Evolutionary conservation across 2,113 vertebrate species (phyloP).

Genomic region (Phrynosoma blainvillii): DNA sequence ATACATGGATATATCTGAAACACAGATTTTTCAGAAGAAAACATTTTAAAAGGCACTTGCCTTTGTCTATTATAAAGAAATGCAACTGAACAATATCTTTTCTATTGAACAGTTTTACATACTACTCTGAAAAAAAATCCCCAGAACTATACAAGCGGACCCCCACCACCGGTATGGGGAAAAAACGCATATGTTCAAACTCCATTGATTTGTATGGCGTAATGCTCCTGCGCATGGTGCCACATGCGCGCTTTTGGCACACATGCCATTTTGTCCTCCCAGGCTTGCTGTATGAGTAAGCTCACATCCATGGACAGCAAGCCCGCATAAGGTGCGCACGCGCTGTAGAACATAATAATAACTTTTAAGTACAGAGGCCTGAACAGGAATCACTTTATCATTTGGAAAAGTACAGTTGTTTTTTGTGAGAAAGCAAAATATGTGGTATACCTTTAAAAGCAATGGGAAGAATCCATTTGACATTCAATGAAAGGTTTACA

Average conservation of each 20-base stretch:
- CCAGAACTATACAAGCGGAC: not conserved
- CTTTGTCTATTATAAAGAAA: not conserved
- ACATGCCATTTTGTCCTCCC: no score
- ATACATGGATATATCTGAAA: not conserved
- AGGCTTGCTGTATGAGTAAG: no score
- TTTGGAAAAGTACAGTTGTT: not conserved
- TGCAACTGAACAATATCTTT: not conserved
- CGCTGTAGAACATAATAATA: not conserved
- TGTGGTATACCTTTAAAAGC: not conserved
- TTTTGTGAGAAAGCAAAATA: not conserved
- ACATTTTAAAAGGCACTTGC: not conserved
- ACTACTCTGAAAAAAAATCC: not conserved
- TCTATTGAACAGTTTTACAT: not conserved
- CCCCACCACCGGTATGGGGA: no score
- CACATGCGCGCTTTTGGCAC: no score
- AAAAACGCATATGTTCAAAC: no score
- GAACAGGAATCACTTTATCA: not conserved
- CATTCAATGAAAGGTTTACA: no score
- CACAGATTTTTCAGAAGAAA: not conserved
- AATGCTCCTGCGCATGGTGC: no score
- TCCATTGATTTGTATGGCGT: no score
- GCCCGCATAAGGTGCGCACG: no score
- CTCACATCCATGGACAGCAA: no score
- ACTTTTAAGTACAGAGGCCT: not conserved
- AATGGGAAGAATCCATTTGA: not conserved